Evolutionary conservation across 1,140 invertebrate species (phyloP).

Genomic region (Micrasema longulum): DNA sequence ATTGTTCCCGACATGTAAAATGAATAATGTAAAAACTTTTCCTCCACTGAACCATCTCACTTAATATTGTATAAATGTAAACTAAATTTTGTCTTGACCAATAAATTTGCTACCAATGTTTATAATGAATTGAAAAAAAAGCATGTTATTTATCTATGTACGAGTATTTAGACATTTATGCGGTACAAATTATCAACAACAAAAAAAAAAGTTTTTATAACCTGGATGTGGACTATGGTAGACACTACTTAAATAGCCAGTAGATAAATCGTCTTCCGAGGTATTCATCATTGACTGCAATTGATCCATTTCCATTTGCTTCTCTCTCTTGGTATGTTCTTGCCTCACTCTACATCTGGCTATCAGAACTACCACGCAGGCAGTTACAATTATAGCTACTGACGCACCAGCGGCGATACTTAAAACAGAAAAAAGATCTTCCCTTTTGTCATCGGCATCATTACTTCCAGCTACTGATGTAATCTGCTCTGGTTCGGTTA

Average conservation of each 20-base stretch:
- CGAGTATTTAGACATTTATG: no score
- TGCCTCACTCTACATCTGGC: conserved; percentile 62
- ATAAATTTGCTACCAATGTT: no score
- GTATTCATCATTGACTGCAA: conserved; percentile 63
- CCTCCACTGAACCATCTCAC: no score
- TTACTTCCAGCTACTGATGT: conserved; percentile 66
- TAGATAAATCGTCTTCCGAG: conserved; percentile 61
- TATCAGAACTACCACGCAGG: conserved; percentile 64
- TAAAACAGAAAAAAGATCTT: conserved; percentile 64
- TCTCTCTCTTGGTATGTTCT: conserved; percentile 59
- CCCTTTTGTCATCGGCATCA: conserved; percentile 59
- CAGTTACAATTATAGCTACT: conserved; percentile 65
- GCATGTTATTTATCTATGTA: no score
- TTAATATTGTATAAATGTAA: no score
- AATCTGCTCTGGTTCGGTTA: conserved; percentile 68
- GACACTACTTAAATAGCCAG: conserved; percentile 66
- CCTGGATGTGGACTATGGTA: conserved; percentile 70
- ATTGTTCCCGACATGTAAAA: no score
- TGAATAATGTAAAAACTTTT: no score
- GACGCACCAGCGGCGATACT: conserved; percentile 66
- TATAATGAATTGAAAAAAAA: no score
- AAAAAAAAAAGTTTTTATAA: conserved; percentile 58
- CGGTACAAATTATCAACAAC: no score
- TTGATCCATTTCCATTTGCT: conserved; percentile 63
- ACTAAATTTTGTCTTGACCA: no score